Base-by-base conservation (phyloP, 1,140 invertebrate species). In the Anastatus disparis region DNA sequence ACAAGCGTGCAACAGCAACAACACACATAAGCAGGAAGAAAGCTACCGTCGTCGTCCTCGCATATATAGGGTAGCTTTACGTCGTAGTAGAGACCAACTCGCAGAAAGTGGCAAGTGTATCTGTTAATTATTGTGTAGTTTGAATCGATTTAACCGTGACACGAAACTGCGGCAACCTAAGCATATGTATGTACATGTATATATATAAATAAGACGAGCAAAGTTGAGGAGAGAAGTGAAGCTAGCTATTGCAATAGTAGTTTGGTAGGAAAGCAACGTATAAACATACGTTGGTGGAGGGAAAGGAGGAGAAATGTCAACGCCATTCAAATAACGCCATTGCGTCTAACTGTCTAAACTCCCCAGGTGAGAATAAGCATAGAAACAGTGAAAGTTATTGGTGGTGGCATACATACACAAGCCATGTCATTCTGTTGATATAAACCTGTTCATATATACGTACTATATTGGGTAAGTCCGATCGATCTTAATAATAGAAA, bases 271-370 rank as follows among this genome's bases (percentile, higher is more conserved):
- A n/a, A n/a, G n/a, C n/a, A n/a, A n/a, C n/a, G n/a, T n/a, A n/a
- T n/a, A n/a, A n/a, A n/a, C n/a, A n/a, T n/a, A n/a, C n/a, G n/a
- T n/a, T n/a, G n/a, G n/a, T n/a, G n/a, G n/a, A n/a, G n/a, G n/a
- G n/a, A n/a, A n/a, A n/a, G n/a, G n/a, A 55, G 29, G 38, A 6
- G 56, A 12, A 2, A 46, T 46, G 35, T 70, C 68, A 70, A 63
- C 68, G 59, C 59, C 46, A 46, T 69, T 65, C 44, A 59, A 59
- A 59, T 42, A n/a, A 38, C 31, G 15, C 27, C 53, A 46, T 24
- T 20, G 70, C 27, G 35, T 65, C 62, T 59, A 71, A 71, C 70
- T 63, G 55, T 67, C 58, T 72, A 10, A 72, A 72, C 58, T 67
- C 58, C 64, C 46, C n/a, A 22, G 48, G 22, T 72, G 64, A 67